Percentiles rank a stretch among this genome's conserved stretches.
Evolutionary conservation across 2,888 invertebrate species (phyloP).

Genomic region (Ariolimax columbianus): DNA sequence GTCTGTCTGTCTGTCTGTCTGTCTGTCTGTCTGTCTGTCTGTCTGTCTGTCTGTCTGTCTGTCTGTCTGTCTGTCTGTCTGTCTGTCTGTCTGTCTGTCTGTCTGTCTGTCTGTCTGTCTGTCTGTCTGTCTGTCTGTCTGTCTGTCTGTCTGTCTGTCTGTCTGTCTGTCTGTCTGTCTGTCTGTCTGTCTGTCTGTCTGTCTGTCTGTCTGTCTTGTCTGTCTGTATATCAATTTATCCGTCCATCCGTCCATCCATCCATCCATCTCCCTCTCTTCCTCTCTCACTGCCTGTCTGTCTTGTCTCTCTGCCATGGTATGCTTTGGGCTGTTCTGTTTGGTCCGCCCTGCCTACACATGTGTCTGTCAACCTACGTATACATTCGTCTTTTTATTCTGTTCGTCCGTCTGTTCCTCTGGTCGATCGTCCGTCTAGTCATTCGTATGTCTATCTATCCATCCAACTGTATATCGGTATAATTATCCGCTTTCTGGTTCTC

Average conservation of each 20-base stretch:
- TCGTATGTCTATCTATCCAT: too few relatives aligned
- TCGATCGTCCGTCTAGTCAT: too few relatives aligned
- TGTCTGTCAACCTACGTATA: too few relatives aligned
- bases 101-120: not conserved
- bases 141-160: not conserved
- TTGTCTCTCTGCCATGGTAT: too few relatives aligned
- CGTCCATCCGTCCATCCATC: not conserved
- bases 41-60: not conserved
- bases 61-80: not conserved
- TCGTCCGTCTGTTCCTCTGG: too few relatives aligned
- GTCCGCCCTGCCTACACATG: too few relatives aligned
- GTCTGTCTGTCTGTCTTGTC: not conserved
- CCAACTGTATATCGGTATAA: too few relatives aligned
- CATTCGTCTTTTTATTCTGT: too few relatives aligned
- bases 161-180: not conserved
- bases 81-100: not conserved
- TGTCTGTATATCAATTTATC: not conserved
- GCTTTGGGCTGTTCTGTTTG: too few relatives aligned
- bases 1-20: not conserved
- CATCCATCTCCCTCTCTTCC: not conserved
- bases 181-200: not conserved
- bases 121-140: not conserved
- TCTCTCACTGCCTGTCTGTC: constrained; percentile 5
- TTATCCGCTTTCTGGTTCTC: too few relatives aligned
- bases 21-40: not conserved